Percentiles rank a stretch among this genome's conserved stretches.
phyloP scores from a whole-genome alignment of 1,140 invertebrate genomes.

The Halesus radiatus region DNA sequence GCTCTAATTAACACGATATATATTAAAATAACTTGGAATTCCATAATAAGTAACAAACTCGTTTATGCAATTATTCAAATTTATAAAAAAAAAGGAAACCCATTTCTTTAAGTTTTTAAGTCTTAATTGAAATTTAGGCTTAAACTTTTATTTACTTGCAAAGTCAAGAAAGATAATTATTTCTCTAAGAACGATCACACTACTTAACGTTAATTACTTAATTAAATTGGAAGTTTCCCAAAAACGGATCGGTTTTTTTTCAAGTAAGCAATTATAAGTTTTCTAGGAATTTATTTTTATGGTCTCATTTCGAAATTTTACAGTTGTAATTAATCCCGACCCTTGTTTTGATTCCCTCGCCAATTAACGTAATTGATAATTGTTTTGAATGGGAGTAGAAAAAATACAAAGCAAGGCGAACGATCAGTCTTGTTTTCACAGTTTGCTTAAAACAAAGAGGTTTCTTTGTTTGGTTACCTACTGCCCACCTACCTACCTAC shows the following conservation, averaged over 20 bases:
- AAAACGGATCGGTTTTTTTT: neutral
- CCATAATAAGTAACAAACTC: no score
- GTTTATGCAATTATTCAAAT: no score
- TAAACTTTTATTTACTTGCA: no score
- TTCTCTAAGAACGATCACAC: neutral
- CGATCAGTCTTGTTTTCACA: neutral
- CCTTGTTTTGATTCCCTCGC: conserved; percentile 24
- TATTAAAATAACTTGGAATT: no score
- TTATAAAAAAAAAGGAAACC: no score
- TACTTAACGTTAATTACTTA: neutral
- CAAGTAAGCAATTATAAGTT: neutral
- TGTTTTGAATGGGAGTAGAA: conserved; percentile 23
- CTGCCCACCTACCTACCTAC: no score
- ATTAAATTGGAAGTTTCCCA: neutral
- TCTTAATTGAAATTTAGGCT: no score
- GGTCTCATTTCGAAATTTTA: conserved; percentile 23
- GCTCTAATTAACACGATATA: no score
- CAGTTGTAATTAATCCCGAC: conserved; percentile 30
- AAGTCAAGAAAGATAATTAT: no score
- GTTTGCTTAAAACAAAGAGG: conserved; percentile 3
- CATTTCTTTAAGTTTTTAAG: no score
- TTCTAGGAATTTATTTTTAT: neutral
- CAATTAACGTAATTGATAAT: conserved; percentile 33
- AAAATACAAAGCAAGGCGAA: conserved; percentile 29
- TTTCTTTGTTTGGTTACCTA: neutral